Percentiles rank a stretch among this genome's conserved stretches.
phyloP scores from a whole-genome alignment of 2,113 vertebrate species.

The Fulica atra region DNA sequence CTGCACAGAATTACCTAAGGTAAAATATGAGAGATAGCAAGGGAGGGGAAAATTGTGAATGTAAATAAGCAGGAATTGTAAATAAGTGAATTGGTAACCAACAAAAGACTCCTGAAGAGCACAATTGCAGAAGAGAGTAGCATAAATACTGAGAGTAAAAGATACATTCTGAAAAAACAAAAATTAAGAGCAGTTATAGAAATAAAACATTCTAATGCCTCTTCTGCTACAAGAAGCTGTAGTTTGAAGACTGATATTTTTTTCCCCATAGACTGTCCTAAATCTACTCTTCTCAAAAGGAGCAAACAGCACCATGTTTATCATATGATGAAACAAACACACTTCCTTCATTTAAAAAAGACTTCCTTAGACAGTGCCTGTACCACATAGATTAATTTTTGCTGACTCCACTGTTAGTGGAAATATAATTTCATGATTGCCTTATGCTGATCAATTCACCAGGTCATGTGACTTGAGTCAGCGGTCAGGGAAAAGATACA shows the following conservation, averaged over 20 bases:
- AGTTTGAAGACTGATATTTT: background rate
- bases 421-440: background rate
- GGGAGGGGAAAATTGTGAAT: background rate
- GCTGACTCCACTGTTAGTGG: background rate
- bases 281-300: background rate
- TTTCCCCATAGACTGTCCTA: fast-evolving
- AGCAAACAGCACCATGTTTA: background rate
- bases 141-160: background rate
- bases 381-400: background rate
- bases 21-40: background rate
- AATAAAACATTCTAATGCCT: background rate
- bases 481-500: background rate
- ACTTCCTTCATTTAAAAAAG: background rate
- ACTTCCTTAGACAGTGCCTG: background rate
- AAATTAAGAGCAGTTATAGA: background rate
- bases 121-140: background rate
- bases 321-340: background rate
- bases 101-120: background rate
- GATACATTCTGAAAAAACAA: background rate
- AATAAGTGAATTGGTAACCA: background rate
- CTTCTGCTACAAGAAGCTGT: background rate
- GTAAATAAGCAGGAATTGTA: background rate
- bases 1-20: background rate
- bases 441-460: fast-evolving
- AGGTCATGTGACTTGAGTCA: background rate